Base-by-base conservation (phyloP, 2,888 invertebrate genomes). In the Ophion obscuratus region DNA sequence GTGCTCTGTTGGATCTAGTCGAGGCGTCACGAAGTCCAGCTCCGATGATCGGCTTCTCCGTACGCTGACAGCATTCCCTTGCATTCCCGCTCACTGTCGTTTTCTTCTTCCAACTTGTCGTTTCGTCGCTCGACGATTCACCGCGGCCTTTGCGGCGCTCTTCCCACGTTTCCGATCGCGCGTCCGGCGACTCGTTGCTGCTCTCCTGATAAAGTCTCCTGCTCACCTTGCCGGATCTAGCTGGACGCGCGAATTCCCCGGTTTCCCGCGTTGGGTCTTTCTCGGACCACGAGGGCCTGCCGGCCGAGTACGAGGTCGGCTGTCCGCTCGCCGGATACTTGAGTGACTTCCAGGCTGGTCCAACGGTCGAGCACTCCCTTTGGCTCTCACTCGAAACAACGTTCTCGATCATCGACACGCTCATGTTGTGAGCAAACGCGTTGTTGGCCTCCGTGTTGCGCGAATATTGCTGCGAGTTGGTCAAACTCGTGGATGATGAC, bases 1-100 rank as follows among this genome's bases (percentile, higher is more conserved):
- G 95, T 4, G 95, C 94, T 27, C 94, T 90, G 31, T 91, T 92
- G 4, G 94, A 93, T 78, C 93, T 92, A 20, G 92, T 91, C 14
- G 92, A 89, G 17, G 90, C 88, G 1, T 90, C 88, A 5, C 88
- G 73, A 11, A 86, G 85, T 68, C 88, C 87, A 74, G 73, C 67
- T n/a, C 87, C 87, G 31, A 70, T 83, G 7, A 62, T 74, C 78
- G 67, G 87, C 64, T 61, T 89, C 87, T 78, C 86, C 3, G 70
- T 20, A 79, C 74, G 75, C 44, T 86, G 77, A 27, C 73, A 83
- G n/a, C 81, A 84, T 14, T 84, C 84, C 31, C 78, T 40, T 24
- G 40, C 53, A 40, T 71, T 84, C 24, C 20, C 74, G 27, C 62
- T 75, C 57, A 24, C 75, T 61, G 27, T 67, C 3, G 82, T 61